Percentiles rank a stretch among this genome's conserved stretches.
These are phyloP conservation scores for Saccopteryx bilineata DNA, from an alignment of 2,113 vertebrate species.

Conservation along the genomic window DNA sequence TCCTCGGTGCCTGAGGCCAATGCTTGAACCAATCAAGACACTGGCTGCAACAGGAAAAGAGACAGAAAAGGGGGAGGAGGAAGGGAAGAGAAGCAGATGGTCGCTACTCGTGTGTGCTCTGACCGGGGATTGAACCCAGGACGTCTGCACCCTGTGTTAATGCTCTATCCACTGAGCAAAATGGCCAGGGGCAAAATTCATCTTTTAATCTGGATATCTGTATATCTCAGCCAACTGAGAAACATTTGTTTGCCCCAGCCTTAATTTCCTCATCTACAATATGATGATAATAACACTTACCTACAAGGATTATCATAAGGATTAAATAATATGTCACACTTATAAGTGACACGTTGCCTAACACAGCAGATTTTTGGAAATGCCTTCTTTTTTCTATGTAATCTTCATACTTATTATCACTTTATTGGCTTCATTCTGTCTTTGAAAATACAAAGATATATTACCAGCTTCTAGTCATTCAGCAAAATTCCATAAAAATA, in stretches of 20 bases:
- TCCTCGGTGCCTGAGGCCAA: too few species aligned
- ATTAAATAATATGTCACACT: not conserved
- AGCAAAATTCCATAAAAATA: conserved; percentile 36
- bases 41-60: too few species aligned
- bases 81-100: too few species aligned
- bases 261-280: not conserved
- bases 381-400: not conserved
- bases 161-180: too few species aligned
- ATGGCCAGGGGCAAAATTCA: too few species aligned
- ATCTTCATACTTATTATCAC: not conserved
- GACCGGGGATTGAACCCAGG: too few species aligned
- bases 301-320: not conserved
- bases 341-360: not conserved
- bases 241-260: not conserved
- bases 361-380: not conserved
- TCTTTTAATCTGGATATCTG: not conserved
- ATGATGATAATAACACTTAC: not conserved
- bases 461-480: not conserved
- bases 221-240: not conserved
- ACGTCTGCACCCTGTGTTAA: too few species aligned
- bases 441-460: not conserved
- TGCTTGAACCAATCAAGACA: too few species aligned
- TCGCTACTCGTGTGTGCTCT: too few species aligned
- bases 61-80: too few species aligned
- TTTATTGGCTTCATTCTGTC: conserved; percentile 1